Evolutionary conservation across 1,140 invertebrate species (phyloP).

Genomic region (Parasteatoda tepidariorum): DNA sequence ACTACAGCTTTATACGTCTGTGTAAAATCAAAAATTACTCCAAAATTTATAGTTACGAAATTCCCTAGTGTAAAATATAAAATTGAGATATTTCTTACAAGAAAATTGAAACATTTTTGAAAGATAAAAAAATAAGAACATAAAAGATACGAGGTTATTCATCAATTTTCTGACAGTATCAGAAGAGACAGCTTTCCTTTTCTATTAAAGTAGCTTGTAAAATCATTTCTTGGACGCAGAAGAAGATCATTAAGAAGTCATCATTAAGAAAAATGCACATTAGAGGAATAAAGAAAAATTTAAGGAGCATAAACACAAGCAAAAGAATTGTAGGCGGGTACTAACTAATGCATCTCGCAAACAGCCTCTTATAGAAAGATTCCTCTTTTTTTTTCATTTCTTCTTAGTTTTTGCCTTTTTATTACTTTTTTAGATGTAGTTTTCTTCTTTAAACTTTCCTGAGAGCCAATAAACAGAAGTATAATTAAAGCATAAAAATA

Average conservation of each 20-base stretch:
- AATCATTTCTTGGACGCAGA: not conserved
- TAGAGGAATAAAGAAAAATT: not conserved
- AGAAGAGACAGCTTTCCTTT: too few species aligned
- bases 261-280: not conserved
- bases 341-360: not conserved
- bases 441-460: not conserved
- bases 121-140: too few species aligned
- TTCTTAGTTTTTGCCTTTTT: not conserved
- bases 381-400: not conserved
- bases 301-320: not conserved
- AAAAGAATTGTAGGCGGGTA: not conserved
- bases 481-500: not conserved
- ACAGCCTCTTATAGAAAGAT: not conserved
- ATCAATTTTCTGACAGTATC: too few species aligned
- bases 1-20: too few species aligned
- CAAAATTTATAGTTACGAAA: too few species aligned
- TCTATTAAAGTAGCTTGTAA: too few species aligned
- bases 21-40: too few species aligned
- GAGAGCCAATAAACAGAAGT: not conserved
- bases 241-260: not conserved
- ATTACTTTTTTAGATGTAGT: not conserved
- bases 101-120: too few species aligned
- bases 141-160: too few species aligned
- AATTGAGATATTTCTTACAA: too few species aligned
- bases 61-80: too few species aligned